Evolutionary conservation across 2,113 vertebrate genomes (phyloP).

Genomic region (Gavialis gangeticus): DNA sequence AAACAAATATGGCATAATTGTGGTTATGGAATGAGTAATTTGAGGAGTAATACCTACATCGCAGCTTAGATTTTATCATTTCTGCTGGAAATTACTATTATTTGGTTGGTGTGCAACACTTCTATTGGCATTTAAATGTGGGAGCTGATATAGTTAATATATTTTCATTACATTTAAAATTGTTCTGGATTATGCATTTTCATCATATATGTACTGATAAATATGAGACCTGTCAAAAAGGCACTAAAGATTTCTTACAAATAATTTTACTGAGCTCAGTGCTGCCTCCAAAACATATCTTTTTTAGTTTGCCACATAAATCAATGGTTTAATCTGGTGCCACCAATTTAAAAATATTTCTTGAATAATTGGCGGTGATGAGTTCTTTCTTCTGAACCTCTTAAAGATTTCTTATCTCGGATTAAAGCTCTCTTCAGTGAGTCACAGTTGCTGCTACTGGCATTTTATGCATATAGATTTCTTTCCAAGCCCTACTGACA

Average conservation of each 20-base stretch:
- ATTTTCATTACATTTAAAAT: conserved; percentile 39
- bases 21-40: conserved; percentile 61
- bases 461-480: not conserved
- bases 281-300: conserved; percentile 53
- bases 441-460: not conserved
- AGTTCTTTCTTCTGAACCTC: conserved; percentile 20
- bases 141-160: not conserved
- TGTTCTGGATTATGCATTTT: not conserved
- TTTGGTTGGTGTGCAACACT: conserved; percentile 54
- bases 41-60: not conserved
- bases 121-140: conserved; percentile 49
- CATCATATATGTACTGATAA: not conserved
- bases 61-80: conserved; percentile 60
- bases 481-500: conserved; percentile 30
- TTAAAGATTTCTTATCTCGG: not conserved
- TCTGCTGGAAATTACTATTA: conserved; percentile 64
- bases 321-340: conserved; percentile 57
- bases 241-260: conserved; percentile 23
- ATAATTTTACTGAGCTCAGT: conserved; percentile 63
- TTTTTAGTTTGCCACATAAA: conserved; percentile 57
- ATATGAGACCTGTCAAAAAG: not conserved
- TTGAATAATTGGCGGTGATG: conserved; percentile 47
- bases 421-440: conserved; percentile 47
- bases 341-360: conserved; percentile 47
- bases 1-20: conserved; percentile 61